A percentile compares a stretch with the other conserved stretches of the same genome.
phyloP scores from a whole-genome alignment of 2,888 invertebrate species.

The Harpalus rufipes region DNA sequence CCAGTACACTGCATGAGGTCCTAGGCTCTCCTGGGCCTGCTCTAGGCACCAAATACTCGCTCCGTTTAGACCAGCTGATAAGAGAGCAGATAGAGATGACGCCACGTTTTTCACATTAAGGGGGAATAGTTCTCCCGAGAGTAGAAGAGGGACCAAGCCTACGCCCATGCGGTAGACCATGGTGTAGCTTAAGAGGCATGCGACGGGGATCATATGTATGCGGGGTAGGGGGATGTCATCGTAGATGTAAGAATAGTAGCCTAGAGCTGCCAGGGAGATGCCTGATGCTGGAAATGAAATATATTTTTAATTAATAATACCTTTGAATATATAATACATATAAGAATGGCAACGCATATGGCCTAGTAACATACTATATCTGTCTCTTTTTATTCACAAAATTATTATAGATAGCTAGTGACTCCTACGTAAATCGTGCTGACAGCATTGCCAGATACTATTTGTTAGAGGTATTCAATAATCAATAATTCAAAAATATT shows the following conservation, averaged over 20 bases:
- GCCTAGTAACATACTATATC: too few relatives aligned
- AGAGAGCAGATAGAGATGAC: background rate
- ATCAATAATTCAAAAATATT: too few relatives aligned
- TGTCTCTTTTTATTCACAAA: too few relatives aligned
- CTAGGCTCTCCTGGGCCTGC: background rate
- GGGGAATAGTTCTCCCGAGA: constrained; percentile 42
- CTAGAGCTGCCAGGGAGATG: background rate
- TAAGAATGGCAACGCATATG: too few relatives aligned
- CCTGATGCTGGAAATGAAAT: constrained; percentile 8
- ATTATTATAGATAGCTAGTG: too few relatives aligned
- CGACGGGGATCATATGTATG: background rate
- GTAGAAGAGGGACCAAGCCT: constrained; percentile 29
- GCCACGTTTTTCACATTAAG: constrained; percentile 33
- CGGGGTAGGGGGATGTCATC: too few relatives aligned
- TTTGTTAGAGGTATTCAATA: too few relatives aligned
- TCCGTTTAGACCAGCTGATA: background rate
- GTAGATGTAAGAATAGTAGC: background rate
- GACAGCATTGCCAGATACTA: too few relatives aligned
- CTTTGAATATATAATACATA: too few relatives aligned
- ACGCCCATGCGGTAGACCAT: constrained; percentile 45
- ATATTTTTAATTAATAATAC: too few relatives aligned
- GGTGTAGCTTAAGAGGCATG: background rate
- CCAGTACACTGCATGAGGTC: constrained; percentile 12
- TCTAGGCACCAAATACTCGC: constrained; percentile 2
- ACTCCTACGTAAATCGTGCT: too few relatives aligned